These are phyloP conservation scores for Heterohyrax brucei DNA, from an alignment of 2,797 vertebrate species.

Conservation along the genomic window DNA sequence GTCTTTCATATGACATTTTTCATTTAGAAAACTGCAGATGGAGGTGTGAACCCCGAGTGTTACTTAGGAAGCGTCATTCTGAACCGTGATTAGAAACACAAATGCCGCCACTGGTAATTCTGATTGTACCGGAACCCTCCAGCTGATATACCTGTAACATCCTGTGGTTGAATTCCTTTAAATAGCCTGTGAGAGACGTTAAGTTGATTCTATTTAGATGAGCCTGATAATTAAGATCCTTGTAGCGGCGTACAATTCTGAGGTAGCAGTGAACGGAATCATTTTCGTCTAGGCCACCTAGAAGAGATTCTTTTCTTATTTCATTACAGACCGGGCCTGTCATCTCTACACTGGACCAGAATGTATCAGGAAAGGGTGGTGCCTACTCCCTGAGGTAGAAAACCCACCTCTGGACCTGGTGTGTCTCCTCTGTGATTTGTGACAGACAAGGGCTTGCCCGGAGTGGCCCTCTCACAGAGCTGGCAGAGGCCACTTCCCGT, in stretches of 20 bases:
- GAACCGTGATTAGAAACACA: slow-evolving; percentile 76
- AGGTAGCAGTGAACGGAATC: not conserved
- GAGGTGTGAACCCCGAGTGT: slow-evolving; percentile 39
- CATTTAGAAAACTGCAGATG: slow-evolving; percentile 75
- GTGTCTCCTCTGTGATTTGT: not conserved
- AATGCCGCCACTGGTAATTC: slow-evolving; percentile 45
- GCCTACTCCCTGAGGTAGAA: not conserved
- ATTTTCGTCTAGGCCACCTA: not conserved
- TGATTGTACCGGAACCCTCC: slow-evolving; percentile 46
- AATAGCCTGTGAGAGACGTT: not conserved
- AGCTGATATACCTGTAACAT: not conserved
- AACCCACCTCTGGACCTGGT: fast-evolving
- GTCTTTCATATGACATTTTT: slow-evolving; percentile 68
- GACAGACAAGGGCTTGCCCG: not conserved
- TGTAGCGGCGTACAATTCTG: not conserved
- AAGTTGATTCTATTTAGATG: not conserved
- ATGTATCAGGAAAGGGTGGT: not conserved
- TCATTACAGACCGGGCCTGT: not conserved
- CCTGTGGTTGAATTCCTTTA: slow-evolving; percentile 24
- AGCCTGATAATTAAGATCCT: slow-evolving; percentile 31
- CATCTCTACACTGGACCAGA: not conserved
- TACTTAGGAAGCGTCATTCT: slow-evolving; percentile 69
- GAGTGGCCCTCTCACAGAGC: fast-evolving
- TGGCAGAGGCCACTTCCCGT: not conserved
- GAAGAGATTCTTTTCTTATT: not conserved